Evolutionary conservation across 2,113 vertebrate species (phyloP).

Genomic region (Echinops telfairi): DNA sequence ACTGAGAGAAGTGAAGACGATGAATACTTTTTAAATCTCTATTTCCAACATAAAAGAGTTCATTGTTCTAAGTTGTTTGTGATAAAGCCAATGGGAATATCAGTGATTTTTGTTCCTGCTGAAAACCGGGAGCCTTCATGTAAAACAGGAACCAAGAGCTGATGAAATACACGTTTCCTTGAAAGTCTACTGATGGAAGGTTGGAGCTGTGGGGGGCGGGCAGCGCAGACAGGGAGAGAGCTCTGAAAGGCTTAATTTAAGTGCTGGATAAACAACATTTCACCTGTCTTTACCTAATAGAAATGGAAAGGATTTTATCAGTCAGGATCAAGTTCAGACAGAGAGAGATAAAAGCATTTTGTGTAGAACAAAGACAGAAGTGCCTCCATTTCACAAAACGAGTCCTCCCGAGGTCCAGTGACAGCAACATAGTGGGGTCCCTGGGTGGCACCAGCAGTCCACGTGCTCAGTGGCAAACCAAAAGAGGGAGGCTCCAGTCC

Average conservation of each 20-base stretch:
- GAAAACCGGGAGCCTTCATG: slow-evolving; percentile 44
- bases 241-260: background rate
- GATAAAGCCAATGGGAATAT: slow-evolving; percentile 68
- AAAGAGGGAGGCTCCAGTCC: background rate
- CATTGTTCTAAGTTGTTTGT: slow-evolving; percentile 68
- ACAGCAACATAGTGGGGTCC: background rate
- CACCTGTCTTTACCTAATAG: slow-evolving; percentile 28
- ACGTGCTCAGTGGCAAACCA: background rate
- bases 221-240: background rate
- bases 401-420: background rate
- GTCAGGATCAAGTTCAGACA: slow-evolving; percentile 46
- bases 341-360: background rate
- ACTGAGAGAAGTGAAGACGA: slow-evolving; percentile 63
- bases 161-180: slow-evolving; percentile 47
- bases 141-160: slow-evolving; percentile 50
- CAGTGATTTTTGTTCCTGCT: slow-evolving; percentile 66
- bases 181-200: slow-evolving; percentile 24
- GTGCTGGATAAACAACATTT: slow-evolving; percentile 14
- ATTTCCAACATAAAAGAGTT: slow-evolving; percentile 73
- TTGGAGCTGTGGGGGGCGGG: background rate
- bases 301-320: slow-evolving; percentile 35
- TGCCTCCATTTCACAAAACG: background rate
- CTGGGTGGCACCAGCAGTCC: background rate
- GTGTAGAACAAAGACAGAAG: slow-evolving; percentile 26
- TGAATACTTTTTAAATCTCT: slow-evolving; percentile 76